Evolutionary conservation across 1,140 invertebrate genomes (phyloP).

Genomic region (Drosophila seguyi): DNA sequence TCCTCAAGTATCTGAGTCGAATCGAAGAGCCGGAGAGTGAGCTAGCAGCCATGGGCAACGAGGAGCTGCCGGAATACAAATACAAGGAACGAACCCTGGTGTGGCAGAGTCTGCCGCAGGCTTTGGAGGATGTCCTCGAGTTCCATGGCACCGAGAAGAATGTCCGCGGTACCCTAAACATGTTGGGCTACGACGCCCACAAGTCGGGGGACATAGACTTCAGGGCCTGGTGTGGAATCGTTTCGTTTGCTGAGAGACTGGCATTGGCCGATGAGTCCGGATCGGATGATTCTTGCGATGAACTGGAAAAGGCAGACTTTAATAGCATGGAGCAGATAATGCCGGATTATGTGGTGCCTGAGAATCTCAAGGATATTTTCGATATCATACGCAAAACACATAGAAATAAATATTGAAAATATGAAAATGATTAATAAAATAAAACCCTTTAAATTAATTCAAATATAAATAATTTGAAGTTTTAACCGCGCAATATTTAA

Average conservation of each 20-base stretch:
- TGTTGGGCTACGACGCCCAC: conserved; percentile 55
- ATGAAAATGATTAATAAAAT: not conserved
- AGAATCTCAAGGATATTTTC: conserved; percentile 64
- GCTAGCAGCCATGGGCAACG: conserved; percentile 33
- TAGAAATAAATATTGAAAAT: conserved; percentile 53
- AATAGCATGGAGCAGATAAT: conserved; percentile 77
- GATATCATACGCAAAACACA: conserved; percentile 71
- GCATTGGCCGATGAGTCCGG: conserved; percentile 78
- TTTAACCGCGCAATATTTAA: not conserved
- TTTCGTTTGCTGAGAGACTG: conserved; percentile 86
- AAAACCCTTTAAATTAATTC: not conserved
- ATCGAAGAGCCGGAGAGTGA: conserved; percentile 67
- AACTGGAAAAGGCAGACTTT: conserved; percentile 81
- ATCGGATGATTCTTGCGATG: conserved; percentile 80
- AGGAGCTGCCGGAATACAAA: conserved; percentile 64
- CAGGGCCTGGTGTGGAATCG: conserved; percentile 87
- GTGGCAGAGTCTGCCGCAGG: conserved; percentile 64
- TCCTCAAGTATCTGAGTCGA: conserved; percentile 70
- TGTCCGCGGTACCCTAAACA: conserved; percentile 57
- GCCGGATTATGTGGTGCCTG: conserved; percentile 54
- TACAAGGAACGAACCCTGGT: conserved; percentile 74
- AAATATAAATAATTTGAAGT: not conserved
- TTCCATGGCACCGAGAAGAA: conserved; percentile 78
- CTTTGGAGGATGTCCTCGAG: conserved; percentile 78
- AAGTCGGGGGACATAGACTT: conserved; percentile 83